phyloP scores from a whole-genome alignment of 2,113 vertebrate species.

The Neofelis nebulosa region DNA sequence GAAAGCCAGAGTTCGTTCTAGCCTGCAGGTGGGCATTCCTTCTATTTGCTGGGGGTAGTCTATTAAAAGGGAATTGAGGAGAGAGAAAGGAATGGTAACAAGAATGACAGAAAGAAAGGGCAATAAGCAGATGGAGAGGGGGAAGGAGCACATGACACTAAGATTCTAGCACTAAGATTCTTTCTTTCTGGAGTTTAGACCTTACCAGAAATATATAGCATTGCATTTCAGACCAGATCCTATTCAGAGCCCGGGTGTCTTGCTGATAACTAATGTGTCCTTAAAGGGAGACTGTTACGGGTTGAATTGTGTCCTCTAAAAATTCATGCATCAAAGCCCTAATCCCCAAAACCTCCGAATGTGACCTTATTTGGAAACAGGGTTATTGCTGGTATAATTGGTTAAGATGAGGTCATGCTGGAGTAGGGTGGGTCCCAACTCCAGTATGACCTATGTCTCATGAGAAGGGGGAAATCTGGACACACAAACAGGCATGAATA shows the following conservation, averaged over 20 bases:
- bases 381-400: not conserved
- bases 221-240: not conserved
- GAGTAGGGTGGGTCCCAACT: not conserved
- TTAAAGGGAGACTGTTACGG: not conserved
- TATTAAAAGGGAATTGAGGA: not conserved
- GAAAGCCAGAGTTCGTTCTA: not conserved
- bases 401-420: not conserved
- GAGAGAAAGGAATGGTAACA: not conserved
- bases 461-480: not conserved
- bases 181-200: not conserved
- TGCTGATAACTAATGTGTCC: not conserved
- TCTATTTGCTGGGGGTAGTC: not conserved
- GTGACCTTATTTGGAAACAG: slow-evolving; percentile 26
- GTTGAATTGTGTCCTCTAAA: not conserved
- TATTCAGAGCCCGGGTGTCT: not conserved
- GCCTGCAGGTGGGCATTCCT: not conserved
- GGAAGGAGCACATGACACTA: not conserved
- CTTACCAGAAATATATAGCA: not conserved
- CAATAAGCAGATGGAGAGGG: not conserved
- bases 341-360: not conserved
- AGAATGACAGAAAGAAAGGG: not conserved
- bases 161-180: not conserved
- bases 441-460: not conserved
- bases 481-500: not conserved
- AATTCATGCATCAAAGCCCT: not conserved